phyloP scores from a whole-genome alignment of 2,888 invertebrate genomes.

The Drosophila emarginata region DNA sequence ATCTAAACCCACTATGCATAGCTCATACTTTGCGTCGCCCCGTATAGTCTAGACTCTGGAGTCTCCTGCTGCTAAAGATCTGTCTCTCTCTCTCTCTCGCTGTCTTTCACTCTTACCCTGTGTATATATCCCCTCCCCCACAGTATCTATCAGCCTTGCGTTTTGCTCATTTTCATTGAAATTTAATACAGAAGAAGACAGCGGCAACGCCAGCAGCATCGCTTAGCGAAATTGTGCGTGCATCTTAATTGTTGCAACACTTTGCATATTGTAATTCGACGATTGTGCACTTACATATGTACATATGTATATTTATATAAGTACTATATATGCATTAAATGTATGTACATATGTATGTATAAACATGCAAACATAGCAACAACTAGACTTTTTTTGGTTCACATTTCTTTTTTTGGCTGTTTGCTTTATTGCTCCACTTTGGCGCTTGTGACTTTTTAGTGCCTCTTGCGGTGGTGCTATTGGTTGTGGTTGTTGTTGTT shows the following conservation, averaged over 20 bases:
- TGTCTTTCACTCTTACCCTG: no score
- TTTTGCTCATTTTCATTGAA: slow-evolving; percentile 13
- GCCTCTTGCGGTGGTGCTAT: slow-evolving; percentile 36
- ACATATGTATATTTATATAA: background rate
- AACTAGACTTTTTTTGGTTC: slow-evolving; percentile 41
- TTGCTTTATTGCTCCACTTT: slow-evolving; percentile 78
- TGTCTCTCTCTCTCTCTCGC: background rate
- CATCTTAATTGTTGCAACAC: background rate
- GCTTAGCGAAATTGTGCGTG: background rate
- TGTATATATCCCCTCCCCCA: no score
- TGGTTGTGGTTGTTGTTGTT: slow-evolving; percentile 60
- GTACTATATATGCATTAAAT: background rate
- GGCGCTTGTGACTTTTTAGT: slow-evolving; percentile 76
- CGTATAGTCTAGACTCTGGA: background rate
- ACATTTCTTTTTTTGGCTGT: slow-evolving; percentile 47
- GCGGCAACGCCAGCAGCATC: background rate
- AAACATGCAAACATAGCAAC: slow-evolving; percentile 46
- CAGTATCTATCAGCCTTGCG: no score
- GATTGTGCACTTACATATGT: background rate
- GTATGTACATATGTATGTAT: slow-evolving; percentile 1
- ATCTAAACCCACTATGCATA: background rate
- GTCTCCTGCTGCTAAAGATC: background rate
- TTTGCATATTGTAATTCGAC: background rate
- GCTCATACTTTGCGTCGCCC: background rate
- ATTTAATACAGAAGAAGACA: slow-evolving; percentile 5